Conservation (phyloP, 2,888 invertebrate species). For the Zaprionus bogoriensis region DNA sequence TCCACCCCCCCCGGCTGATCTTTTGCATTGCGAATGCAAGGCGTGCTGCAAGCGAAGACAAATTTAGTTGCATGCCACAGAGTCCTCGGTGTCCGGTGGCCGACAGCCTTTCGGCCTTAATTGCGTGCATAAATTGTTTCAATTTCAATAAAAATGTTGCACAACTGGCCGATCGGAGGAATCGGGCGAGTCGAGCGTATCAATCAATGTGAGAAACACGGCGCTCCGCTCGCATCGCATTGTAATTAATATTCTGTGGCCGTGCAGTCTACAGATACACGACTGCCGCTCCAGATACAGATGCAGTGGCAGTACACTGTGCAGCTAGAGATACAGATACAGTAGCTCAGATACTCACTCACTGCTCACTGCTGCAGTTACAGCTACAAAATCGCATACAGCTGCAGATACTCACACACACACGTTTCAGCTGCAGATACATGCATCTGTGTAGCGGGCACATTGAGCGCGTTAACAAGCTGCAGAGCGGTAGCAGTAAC, state of each 20-base stretch:
- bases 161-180: slow-evolving; percentile 43
- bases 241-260: slow-evolving; percentile 71
- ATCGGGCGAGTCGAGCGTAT: slow-evolving; percentile 27
- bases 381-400: slow-evolving; percentile 18
- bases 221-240: slow-evolving; percentile 20
- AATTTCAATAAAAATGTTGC: slow-evolving; percentile 75
- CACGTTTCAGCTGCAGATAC: slow-evolving; percentile 19
- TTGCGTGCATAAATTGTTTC: slow-evolving; percentile 76
- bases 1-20: too few species aligned
- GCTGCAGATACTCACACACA: slow-evolving; percentile 24
- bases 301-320: too few species aligned
- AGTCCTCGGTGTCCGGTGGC: slow-evolving; percentile 47
- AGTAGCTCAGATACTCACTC: not conserved
- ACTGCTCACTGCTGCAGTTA: slow-evolving; percentile 13
- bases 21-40: slow-evolving; percentile 66
- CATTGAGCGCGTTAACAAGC: slow-evolving; percentile 71
- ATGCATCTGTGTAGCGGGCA: slow-evolving; percentile 44
- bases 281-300: not conserved
- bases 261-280: slow-evolving; percentile 45
- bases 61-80: slow-evolving; percentile 76
- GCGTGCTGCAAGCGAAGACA: slow-evolving; percentile 65
- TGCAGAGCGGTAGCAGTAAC: slow-evolving; percentile 24
- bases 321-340: slow-evolving; percentile 12
- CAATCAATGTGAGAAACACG: slow-evolving; percentile 69
- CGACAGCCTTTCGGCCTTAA: slow-evolving; percentile 55